These are phyloP conservation scores for Agrochola circellaris DNA, from an alignment of 2,888 invertebrate species.

Conservation along the genomic window DNA sequence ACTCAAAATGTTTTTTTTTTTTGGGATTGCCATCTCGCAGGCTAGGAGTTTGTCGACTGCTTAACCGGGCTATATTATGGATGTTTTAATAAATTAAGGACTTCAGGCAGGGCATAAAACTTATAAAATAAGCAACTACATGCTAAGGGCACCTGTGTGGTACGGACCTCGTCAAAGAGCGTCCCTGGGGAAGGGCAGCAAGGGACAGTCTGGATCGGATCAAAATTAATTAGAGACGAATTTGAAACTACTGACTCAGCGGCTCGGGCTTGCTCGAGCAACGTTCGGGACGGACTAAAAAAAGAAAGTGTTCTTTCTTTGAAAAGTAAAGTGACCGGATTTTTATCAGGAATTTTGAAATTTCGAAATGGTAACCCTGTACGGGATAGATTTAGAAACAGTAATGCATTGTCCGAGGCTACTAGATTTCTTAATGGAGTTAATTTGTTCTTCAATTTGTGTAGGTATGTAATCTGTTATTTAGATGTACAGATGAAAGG, in stretches of 20 bases:
- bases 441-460: slow-evolving; percentile 55
- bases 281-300: not conserved
- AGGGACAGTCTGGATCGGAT: not conserved
- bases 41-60: not conserved
- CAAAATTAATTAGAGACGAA: not conserved
- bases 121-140: not conserved
- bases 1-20: not conserved
- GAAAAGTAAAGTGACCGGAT: not conserved
- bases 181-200: not conserved
- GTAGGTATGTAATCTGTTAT: slow-evolving; percentile 37
- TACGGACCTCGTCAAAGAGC: not conserved
- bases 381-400: slow-evolving; percentile 48
- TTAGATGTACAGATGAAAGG: slow-evolving; percentile 45
- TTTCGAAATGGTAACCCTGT: not conserved
- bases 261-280: not conserved
- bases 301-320: not conserved
- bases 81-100: not conserved
- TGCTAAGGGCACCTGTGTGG: not conserved
- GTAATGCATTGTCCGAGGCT: slow-evolving; percentile 55
- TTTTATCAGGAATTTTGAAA: not conserved
- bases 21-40: not conserved
- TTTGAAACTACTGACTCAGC: not conserved
- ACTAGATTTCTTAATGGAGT: slow-evolving; percentile 51
- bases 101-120: not conserved
- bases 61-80: not conserved